Evolutionary conservation across 1,140 invertebrate genomes (phyloP).

Genomic region (Propsilocerus akamusi): DNA sequence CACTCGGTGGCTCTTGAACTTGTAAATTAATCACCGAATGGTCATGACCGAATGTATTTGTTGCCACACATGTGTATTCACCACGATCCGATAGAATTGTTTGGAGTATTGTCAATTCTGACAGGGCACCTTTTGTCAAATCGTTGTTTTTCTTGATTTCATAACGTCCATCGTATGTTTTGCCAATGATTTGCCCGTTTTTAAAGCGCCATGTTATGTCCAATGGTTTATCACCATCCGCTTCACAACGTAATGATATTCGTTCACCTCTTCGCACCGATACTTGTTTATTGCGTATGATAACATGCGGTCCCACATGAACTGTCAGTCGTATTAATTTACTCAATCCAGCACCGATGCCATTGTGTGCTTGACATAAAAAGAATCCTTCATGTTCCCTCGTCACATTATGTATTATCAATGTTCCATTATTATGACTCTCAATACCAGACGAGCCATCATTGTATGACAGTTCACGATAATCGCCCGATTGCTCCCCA

Average conservation of each 20-base stretch:
- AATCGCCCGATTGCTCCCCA: constrained; percentile 30
- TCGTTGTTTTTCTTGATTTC: constrained; percentile 28
- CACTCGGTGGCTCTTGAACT: constrained; percentile 48
- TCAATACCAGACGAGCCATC: constrained; percentile 11
- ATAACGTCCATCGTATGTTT: constrained; percentile 29
- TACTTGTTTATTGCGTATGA: constrained; percentile 27
- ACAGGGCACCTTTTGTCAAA: constrained; percentile 28
- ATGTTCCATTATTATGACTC: constrained; percentile 38
- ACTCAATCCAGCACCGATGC: constrained; percentile 50
- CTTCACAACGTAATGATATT: constrained; percentile 51
- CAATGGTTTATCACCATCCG: constrained; percentile 68
- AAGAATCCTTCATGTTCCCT: constrained; percentile 54
- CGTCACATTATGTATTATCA: constrained; percentile 40
- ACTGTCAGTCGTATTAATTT: constrained; percentile 55
- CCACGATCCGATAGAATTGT: constrained; percentile 41
- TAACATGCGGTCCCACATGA: constrained; percentile 28
- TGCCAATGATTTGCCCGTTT: constrained; percentile 26
- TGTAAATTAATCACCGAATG: constrained; percentile 40
- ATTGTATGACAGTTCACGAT: constrained; percentile 32
- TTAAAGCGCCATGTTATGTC: constrained; percentile 48
- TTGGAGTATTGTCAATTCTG: constrained; percentile 38
- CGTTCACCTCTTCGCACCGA: constrained; percentile 44
- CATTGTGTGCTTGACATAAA: constrained; percentile 60
- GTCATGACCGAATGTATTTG: constrained; percentile 48
- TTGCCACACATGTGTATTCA: constrained; percentile 46